A percentile compares a stretch with the other conserved stretches of the same genome.
Evolutionary conservation across 2,113 vertebrate genomes (phyloP).

Genomic region (Dissostichus mawsoni): DNA sequence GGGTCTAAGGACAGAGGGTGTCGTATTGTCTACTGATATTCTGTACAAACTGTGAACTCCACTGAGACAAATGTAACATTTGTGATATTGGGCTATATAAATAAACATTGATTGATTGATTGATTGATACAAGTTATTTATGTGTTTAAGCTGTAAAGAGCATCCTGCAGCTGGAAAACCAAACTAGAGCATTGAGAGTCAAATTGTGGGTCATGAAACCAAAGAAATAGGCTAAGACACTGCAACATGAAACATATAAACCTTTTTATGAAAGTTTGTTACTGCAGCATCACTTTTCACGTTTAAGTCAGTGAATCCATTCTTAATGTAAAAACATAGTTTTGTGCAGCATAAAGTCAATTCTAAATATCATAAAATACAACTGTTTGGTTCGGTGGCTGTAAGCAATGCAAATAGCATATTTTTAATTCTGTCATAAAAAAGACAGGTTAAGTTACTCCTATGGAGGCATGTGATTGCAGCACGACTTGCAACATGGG

Average conservation of each 20-base stretch:
- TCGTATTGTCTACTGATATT: too few relatives aligned
- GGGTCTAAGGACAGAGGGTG: too few relatives aligned
- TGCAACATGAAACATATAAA: too few relatives aligned
- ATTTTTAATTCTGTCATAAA: not conserved
- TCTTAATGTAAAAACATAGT: not conserved
- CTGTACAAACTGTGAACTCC: too few relatives aligned
- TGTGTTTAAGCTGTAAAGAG: not conserved
- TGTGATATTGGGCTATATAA: too few relatives aligned
- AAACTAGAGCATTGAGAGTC: not conserved
- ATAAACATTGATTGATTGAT: too few relatives aligned
- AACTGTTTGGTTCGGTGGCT: not conserved
- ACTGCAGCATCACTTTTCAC: not conserved
- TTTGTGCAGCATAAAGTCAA: not conserved
- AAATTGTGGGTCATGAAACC: not conserved
- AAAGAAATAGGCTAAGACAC: not conserved
- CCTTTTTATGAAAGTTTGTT: too few relatives aligned
- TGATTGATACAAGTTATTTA: not conserved
- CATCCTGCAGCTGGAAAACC: not conserved
- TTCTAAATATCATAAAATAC: not conserved
- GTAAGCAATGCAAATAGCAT: not conserved
- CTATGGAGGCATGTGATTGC: not conserved
- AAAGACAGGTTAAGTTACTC: not conserved
- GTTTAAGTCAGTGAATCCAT: not conserved
- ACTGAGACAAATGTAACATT: too few relatives aligned
- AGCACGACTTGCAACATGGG: not conserved